Evolutionary conservation across 2,888 invertebrate genomes (phyloP).

Genomic region (Chesias legatella): DNA sequence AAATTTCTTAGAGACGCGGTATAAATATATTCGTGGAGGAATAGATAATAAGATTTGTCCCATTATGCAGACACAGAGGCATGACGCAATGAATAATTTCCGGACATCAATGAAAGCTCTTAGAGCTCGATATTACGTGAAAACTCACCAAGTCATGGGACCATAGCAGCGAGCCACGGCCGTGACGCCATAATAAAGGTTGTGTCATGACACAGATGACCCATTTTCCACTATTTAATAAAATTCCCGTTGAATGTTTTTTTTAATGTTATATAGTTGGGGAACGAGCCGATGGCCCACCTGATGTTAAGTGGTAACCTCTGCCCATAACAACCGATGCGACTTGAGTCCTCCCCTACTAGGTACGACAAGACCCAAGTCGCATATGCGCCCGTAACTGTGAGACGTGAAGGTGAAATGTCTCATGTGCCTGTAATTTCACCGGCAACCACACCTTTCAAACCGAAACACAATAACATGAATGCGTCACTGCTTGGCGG

Average conservation of each 20-base stretch:
- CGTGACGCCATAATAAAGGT: slow-evolving; percentile 31
- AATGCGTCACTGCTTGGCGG: no score
- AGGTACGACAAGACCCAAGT: no score
- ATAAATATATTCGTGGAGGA: slow-evolving; percentile 5
- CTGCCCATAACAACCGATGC: no score
- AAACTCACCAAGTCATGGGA: slow-evolving; percentile 35
- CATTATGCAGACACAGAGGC: slow-evolving; percentile 32
- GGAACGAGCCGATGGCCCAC: no score
- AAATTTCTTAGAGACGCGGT: slow-evolving; percentile 1
- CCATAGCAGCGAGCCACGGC: slow-evolving; percentile 28
- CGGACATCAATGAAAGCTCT: slow-evolving; percentile 46
- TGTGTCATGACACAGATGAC: slow-evolving; percentile 31
- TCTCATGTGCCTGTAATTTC: no score
- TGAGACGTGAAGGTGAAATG: no score
- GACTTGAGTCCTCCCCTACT: no score
- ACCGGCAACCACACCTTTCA: no score
- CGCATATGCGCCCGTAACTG: no score
- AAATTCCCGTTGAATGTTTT: slow-evolving; percentile 13
- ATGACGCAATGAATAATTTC: slow-evolving; percentile 55
- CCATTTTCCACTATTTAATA: slow-evolving; percentile 30
- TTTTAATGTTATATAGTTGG: no score
- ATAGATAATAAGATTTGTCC: slow-evolving; percentile 30
- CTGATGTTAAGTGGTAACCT: no score
- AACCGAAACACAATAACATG: no score
- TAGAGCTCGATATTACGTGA: slow-evolving; percentile 40